Conservation (phyloP, 2,888 invertebrate genomes). For the Eucera pruinosa region DNA sequence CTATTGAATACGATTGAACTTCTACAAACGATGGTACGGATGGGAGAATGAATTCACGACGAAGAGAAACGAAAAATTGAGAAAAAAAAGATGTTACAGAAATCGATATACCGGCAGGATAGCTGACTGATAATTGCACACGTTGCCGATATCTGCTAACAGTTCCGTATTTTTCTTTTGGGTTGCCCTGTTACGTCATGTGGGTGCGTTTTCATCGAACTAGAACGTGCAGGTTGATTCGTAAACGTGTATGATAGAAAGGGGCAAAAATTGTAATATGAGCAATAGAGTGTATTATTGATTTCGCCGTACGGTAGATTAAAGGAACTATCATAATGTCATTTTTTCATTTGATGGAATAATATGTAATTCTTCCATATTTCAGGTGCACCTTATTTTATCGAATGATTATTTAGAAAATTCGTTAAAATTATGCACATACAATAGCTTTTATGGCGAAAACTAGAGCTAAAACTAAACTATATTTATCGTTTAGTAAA, state of each 20-base stretch:
- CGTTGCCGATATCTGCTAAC: not conserved
- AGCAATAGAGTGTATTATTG: not conserved
- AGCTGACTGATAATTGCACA: slow-evolving; percentile 22
- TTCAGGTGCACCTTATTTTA: too few species aligned
- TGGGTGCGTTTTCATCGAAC: not conserved
- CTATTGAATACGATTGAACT: not conserved
- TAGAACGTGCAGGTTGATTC: not conserved
- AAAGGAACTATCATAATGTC: not conserved
- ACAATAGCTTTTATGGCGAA: too few species aligned
- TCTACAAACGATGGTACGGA: not conserved
- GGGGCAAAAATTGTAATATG: too few species aligned
- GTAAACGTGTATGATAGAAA: not conserved
- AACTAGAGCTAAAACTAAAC: too few species aligned
- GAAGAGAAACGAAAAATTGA: slow-evolving; percentile 6
- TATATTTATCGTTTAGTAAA: too few species aligned
- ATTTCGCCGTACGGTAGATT: not conserved
- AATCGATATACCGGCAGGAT: slow-evolving; percentile 11
- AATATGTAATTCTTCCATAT: too few species aligned
- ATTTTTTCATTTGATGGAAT: too few species aligned
- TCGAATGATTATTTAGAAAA: too few species aligned
- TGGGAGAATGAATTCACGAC: not conserved
- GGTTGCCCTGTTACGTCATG: not conserved
- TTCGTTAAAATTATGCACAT: too few species aligned
- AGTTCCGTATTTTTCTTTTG: not conserved
- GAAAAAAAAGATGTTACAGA: not conserved